phyloP scores from a whole-genome alignment of 1,140 invertebrate species.

The Drosophila mojavensis region DNA sequence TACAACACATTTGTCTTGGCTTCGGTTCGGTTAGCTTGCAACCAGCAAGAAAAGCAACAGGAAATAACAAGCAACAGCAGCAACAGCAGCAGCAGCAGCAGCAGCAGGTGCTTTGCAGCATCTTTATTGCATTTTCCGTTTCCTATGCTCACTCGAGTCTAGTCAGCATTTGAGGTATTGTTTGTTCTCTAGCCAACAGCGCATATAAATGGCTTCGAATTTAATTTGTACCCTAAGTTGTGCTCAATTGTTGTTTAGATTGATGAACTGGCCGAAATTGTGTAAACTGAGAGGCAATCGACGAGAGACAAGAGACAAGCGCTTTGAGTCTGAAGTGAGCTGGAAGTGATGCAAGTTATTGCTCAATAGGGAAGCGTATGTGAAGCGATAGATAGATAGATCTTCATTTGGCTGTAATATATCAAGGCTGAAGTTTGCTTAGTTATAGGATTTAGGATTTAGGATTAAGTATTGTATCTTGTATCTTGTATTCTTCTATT shows the following conservation, averaged over 20 bases:
- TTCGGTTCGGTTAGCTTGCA: conserved; percentile 51
- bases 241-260: background rate
- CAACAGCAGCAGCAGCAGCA: conserved; percentile 20
- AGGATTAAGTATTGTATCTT: too few relatives aligned
- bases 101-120: conserved; percentile 36
- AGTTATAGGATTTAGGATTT: too few relatives aligned
- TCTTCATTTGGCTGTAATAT: too few relatives aligned
- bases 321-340: too few relatives aligned
- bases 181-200: conserved; percentile 3
- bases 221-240: conserved; percentile 12
- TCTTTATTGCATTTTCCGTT: conserved; percentile 23
- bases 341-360: background rate
- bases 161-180: conserved; percentile 17
- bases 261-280: background rate
- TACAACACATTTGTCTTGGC: conserved; percentile 77
- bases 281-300: background rate
- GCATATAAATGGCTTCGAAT: conserved; percentile 25
- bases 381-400: too few relatives aligned
- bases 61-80: background rate
- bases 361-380: background rate
- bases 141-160: conserved; percentile 7
- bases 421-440: too few relatives aligned
- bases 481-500: too few relatives aligned
- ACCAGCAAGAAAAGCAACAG: background rate
- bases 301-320: too few relatives aligned